Evolutionary conservation across 64 coral and sea anemone genomes (phyloP), one percentile per base, ranked within the genome.

Genomic region (Montipora capricornis): DNA sequence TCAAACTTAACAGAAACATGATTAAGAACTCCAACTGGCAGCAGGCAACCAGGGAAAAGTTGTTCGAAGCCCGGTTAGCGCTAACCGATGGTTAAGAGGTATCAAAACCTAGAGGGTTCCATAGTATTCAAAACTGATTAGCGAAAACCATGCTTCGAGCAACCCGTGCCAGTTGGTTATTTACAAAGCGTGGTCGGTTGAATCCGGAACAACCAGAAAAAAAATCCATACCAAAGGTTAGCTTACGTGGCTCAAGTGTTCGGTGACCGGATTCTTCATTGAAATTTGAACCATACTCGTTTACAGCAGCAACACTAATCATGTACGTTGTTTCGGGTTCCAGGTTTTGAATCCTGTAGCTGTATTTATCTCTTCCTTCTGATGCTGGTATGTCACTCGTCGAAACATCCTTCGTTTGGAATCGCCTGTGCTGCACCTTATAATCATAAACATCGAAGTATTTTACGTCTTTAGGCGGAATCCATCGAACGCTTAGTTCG

Each of bases 271-370:
- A 47, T 77, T 77, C 57, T 1, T 85, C 50, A 19, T 83, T 92
- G 19, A 48, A 74, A 57, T 84, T 47, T 20, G 11, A 5, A 0
- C 81, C 90, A 22, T 85, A 61, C 0, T 7, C 0, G 44, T 92
- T 92, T 47, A 12, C 13, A 12, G 90, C 80, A 15, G 69, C 81
- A 16, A 92, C 51, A 13, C 80, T 8, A 77, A 76, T 49, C 74
- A 73, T 12, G 57, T 92, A 92, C 6, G 55, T 15, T 10, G 73
- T 86, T 60, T 86, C 50, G 5, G 90, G 16, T 13, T 92, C 81
- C 8, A 92, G 19, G 10, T 47, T 26, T 85, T 77, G 9, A 78
- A 86, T 37, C 22, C 16, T 60, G 82, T 71, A 71, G 16, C 62
- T 71, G 62, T 86, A 86, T 17, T 71, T 20, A 7, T 4, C 19